Conservation (phyloP, 2,888 invertebrate genomes). For the Melanchra persicariae region DNA sequence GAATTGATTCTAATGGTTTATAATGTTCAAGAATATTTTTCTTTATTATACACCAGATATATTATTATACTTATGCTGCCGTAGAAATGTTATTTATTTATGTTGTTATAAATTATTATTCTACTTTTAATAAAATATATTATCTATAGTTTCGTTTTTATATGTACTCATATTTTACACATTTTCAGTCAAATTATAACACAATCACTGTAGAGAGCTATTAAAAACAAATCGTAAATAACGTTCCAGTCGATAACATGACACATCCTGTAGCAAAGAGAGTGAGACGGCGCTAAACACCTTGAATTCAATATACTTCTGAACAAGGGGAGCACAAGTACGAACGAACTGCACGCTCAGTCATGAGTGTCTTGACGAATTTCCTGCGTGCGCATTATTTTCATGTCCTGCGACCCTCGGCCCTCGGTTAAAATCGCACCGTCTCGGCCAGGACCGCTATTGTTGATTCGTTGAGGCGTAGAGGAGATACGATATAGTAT, state of each 20-base stretch:
- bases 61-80: conserved; percentile 59
- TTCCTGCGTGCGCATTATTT: conserved; percentile 84
- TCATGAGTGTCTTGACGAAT: conserved; percentile 62
- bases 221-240: conserved; percentile 42
- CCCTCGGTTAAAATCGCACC: conserved; percentile 65
- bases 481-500: conserved; percentile 66
- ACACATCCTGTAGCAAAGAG: conserved; percentile 35
- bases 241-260: conserved; percentile 42
- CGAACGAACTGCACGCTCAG: conserved; percentile 51
- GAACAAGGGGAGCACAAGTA: conserved; percentile 48
- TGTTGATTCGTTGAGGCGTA: conserved; percentile 64
- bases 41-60: conserved; percentile 55
- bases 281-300: conserved; percentile 49
- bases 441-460: conserved; percentile 72
- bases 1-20: conserved; percentile 43
- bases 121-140: conserved; percentile 74
- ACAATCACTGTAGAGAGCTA: conserved; percentile 4
- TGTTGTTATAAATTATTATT: conserved; percentile 69
- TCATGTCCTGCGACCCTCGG: conserved; percentile 77
- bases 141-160: conserved; percentile 54
- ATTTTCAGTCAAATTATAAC: conserved; percentile 21
- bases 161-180: conserved; percentile 24
- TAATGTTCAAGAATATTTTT: conserved; percentile 51
- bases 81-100: conserved; percentile 66
- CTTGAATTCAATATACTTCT: conserved; percentile 48